Evolutionary conservation across 2,797 vertebrate species (phyloP).

Genomic region (Dallia pectoralis): DNA sequence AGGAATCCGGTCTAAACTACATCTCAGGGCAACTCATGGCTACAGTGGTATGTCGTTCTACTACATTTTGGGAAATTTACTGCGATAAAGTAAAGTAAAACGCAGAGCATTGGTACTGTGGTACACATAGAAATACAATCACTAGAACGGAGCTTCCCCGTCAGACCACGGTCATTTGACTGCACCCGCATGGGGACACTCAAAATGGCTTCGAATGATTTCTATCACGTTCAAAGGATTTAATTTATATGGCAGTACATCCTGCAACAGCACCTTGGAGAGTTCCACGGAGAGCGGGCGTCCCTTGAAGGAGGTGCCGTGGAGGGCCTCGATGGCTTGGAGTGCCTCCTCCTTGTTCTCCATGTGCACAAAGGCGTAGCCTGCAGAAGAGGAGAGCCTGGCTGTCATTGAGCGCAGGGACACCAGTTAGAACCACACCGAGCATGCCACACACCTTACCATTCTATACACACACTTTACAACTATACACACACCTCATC

Average conservation of each 20-base stretch:
- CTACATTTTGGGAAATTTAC: neutral
- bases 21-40: no score
- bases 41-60: no score
- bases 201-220: neutral
- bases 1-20: no score
- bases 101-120: neutral
- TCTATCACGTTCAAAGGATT: neutral
- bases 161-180: neutral
- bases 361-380: conserved; percentile 99
- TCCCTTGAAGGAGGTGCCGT: conserved; percentile 96
- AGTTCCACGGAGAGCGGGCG: conserved; percentile 94
- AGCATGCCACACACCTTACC: conserved; percentile 40
- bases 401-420: conserved; percentile 65
- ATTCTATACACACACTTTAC: conserved; percentile 7
- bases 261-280: conserved; percentile 69
- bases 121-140: neutral
- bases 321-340: conserved; percentile 94
- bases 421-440: conserved; percentile 54
- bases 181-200: neutral
- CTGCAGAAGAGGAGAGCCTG: conserved; percentile 79
- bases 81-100: neutral
- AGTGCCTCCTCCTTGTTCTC: conserved; percentile 96
- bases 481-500: neutral
- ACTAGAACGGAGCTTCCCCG: neutral
- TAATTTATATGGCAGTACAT: neutral